A percentile compares a stretch with the other conserved stretches of the same genome.
phyloP scores from a whole-genome alignment of 2,888 invertebrate species.

The Tricholauxania praeusta region DNA sequence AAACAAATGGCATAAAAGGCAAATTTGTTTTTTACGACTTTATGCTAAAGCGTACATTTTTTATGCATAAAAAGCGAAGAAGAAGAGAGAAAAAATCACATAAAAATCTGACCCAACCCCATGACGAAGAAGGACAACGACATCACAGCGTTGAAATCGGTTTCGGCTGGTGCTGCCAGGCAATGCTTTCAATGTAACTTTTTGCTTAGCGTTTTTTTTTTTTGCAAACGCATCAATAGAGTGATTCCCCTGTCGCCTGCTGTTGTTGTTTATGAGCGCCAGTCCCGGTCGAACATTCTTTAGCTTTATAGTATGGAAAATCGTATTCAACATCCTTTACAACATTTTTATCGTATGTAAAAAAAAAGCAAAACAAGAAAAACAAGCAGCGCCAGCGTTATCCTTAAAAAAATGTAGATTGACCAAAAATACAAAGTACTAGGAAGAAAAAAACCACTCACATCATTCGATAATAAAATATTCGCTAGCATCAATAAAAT shows the following conservation, averaged over 20 bases:
- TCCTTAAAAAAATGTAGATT: not conserved
- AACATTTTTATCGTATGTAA: constrained; percentile 21
- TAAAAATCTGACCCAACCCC: constrained; percentile 21
- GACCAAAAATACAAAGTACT: no score
- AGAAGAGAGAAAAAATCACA: constrained; percentile 4
- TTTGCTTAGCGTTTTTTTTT: not conserved
- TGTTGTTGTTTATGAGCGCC: constrained; percentile 2
- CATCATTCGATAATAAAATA: constrained; percentile 27
- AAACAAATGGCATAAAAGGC: constrained; percentile 22
- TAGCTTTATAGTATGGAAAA: constrained; percentile 23
- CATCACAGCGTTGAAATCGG: constrained; percentile 12
- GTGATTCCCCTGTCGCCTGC: constrained; percentile 9
- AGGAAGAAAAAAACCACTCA: not conserved
- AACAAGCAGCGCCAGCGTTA: not conserved
- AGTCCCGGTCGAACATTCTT: constrained; percentile 12
- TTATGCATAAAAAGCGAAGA: constrained; percentile 24
- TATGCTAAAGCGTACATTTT: constrained; percentile 29
- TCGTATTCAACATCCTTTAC: constrained; percentile 21
- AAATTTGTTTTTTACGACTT: constrained; percentile 33
- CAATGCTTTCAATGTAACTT: not conserved
- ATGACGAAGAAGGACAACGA: not conserved
- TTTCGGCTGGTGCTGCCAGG: not conserved
- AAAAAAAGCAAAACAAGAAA: not conserved
- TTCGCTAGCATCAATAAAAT: constrained; percentile 34
- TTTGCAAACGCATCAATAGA: constrained; percentile 28